These are phyloP conservation scores for Thymelicus sylvestris DNA, from an alignment of 2,888 invertebrate genomes.

Conservation along the genomic window DNA sequence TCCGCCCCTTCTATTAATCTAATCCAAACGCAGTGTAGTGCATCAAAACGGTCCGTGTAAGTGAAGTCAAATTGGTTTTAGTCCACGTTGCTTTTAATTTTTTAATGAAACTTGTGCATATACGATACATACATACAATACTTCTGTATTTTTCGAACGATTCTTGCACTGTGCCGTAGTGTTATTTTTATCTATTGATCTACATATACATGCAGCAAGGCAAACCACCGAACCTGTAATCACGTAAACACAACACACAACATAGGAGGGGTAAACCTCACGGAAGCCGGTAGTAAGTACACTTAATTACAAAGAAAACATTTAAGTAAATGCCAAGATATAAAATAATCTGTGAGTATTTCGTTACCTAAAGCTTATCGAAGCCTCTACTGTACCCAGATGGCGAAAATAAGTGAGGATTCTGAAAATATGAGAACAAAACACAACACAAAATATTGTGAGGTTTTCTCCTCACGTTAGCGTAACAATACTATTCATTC, in stretches of 20 bases:
- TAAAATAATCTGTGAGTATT: background rate
- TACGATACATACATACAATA: too few relatives aligned
- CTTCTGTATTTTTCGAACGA: too few relatives aligned
- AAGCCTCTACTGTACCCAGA: background rate
- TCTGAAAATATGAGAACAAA: slow-evolving; percentile 1
- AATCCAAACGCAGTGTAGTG: background rate
- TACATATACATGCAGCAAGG: too few relatives aligned
- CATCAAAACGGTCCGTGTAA: too few relatives aligned
- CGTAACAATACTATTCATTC: too few relatives aligned
- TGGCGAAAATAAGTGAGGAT: background rate
- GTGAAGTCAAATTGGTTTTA: too few relatives aligned
- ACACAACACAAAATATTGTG: slow-evolving; percentile 1
- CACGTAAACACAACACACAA: background rate
- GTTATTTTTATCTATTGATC: too few relatives aligned
- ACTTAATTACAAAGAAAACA: too few relatives aligned
- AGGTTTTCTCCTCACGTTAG: slow-evolving; percentile 1
- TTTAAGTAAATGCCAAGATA: too few relatives aligned
- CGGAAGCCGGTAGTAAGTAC: background rate
- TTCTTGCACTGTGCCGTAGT: too few relatives aligned
- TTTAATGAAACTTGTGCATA: too few relatives aligned
- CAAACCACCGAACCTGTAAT: background rate
- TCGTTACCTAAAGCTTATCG: background rate
- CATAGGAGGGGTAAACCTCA: background rate
- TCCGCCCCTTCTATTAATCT: background rate
- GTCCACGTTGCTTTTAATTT: too few relatives aligned